Evolutionary conservation across 2,797 vertebrate species (phyloP), one percentile per base, ranked within the genome.

Genomic region (Labeo calbasu): DNA sequence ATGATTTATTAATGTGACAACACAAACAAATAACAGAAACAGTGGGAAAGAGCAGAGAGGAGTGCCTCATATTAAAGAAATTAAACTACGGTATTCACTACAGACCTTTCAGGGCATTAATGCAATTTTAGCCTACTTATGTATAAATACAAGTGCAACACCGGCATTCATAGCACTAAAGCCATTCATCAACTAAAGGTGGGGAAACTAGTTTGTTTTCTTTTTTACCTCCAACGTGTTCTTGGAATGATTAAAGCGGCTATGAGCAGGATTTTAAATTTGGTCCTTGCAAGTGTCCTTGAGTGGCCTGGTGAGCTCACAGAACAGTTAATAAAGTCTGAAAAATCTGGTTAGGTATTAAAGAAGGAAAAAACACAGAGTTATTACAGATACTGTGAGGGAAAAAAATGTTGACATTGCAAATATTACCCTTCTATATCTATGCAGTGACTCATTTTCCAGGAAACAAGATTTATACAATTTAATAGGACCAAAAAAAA

Each of bases 1-100:
- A 94, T 93, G 88, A 92, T 87, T 94, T 94, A 94, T 94, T 94
- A 92, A 92, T 93, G 90, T 88, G 90, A 92, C 91, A 79, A 92
- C 87, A 90, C 88, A 89, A 92, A 93, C 89, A 94, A 94, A 94
- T 91, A 93, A 88, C 77, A 87, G 85, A 87, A 90, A 88, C 91
- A 87, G 79, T 14, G 84, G 87, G 89, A 89, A 79, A 89, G 88
- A 82, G 28, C 72, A 86, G 81, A 87, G 84, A 87, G 85, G 72
- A 11, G 21, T 63, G 72, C 9, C 82, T 87, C 70, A 53, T 72
- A 72, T 65, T 57, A 88, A 86, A 84, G 7, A 10, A 76, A 69
- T 75, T 73, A 75, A 78, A 75, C 66, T 57, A 72, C 72, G 65
- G 86, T 2, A 86, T 88, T 82, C 59, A 79, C 81, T 25, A 19